phyloP scores from a whole-genome alignment of 1,140 invertebrate genomes.

The Meloidogyne floridensis region DNA sequence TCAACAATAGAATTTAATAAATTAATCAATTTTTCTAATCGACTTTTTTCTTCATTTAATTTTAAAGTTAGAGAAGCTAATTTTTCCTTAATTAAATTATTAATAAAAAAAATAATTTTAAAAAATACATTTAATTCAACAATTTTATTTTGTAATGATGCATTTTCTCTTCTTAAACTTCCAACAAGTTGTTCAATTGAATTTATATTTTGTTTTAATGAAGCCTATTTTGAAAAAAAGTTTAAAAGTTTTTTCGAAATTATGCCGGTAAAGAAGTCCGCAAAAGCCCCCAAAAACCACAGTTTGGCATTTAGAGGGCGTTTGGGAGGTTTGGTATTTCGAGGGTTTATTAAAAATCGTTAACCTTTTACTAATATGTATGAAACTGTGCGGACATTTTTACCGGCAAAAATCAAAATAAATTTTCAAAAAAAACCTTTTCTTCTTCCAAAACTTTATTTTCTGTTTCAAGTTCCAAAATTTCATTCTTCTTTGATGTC shows the following conservation, averaged over 20 bases:
- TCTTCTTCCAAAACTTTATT: slow-evolving; percentile 6
- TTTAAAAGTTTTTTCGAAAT: too few relatives aligned
- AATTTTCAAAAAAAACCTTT: background rate
- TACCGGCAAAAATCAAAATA: background rate
- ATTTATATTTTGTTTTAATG: background rate
- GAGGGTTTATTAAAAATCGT: too few relatives aligned
- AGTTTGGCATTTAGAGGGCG: too few relatives aligned
- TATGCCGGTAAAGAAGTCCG: too few relatives aligned
- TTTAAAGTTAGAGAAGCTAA: background rate
- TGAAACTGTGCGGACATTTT: too few relatives aligned
- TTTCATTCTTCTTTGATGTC: background rate
- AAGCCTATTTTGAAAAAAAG: background rate
- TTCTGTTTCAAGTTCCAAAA: background rate
- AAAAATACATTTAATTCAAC: background rate
- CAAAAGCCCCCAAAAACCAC: too few relatives aligned
- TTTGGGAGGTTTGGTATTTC: too few relatives aligned
- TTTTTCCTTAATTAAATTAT: background rate
- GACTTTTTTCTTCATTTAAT: background rate
- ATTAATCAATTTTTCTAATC: slow-evolving; percentile 3
- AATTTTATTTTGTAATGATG: background rate
- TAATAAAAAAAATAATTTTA: background rate
- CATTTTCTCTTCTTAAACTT: slow-evolving; percentile 1
- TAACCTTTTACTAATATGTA: too few relatives aligned
- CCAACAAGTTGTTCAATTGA: background rate
- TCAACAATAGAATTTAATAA: background rate